Conservation (phyloP, 2,888 invertebrate species). For the Drosophila peninsularis region DNA sequence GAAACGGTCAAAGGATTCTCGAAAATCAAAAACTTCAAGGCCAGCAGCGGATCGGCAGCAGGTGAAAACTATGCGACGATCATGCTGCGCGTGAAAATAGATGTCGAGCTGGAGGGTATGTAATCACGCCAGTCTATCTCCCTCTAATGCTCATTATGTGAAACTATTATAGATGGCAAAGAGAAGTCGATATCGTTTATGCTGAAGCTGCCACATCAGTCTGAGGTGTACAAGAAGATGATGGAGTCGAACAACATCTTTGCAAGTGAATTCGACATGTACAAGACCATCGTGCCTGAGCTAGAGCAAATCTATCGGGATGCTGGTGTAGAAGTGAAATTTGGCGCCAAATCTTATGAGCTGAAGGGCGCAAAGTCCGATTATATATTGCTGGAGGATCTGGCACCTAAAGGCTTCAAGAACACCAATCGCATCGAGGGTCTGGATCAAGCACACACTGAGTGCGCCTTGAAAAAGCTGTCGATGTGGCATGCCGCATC, state of each 20-base stretch:
- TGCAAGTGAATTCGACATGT: slow-evolving; percentile 71
- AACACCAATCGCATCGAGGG: slow-evolving; percentile 74
- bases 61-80: slow-evolving; percentile 82
- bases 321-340: slow-evolving; percentile 63
- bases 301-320: slow-evolving; percentile 74
- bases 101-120: slow-evolving; percentile 68
- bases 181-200: slow-evolving; percentile 61
- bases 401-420: slow-evolving; percentile 68
- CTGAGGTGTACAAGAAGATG: slow-evolving; percentile 39
- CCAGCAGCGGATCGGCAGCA: slow-evolving; percentile 55
- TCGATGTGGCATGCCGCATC: slow-evolving; percentile 82
- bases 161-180: slow-evolving; percentile 33
- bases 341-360: slow-evolving; percentile 70
- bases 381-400: slow-evolving; percentile 75
- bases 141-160: too few species aligned
- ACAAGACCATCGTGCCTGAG: slow-evolving; percentile 68
- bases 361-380: slow-evolving; percentile 55
- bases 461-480: slow-evolving; percentile 70
- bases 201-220: slow-evolving; percentile 60
- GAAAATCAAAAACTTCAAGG: slow-evolving; percentile 45
- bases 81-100: slow-evolving; percentile 72
- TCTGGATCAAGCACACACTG: slow-evolving; percentile 71
- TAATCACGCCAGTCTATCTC: neutral
- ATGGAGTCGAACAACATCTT: slow-evolving; percentile 66
- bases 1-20: slow-evolving; percentile 39